Evolutionary conservation across 2,797 vertebrate species (phyloP).

Genomic region (Pangasius larnaudii): DNA sequence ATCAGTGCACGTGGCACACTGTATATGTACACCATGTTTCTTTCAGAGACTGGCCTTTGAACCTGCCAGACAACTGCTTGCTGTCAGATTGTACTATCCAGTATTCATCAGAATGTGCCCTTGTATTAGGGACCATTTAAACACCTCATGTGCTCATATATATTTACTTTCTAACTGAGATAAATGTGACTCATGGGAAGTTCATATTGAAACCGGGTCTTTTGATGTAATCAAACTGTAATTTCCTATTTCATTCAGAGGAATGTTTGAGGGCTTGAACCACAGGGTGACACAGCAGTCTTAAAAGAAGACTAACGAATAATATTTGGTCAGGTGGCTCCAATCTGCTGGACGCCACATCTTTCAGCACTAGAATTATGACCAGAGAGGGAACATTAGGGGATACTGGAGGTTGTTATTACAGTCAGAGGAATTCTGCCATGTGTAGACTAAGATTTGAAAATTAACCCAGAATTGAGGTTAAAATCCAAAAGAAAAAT

Average conservation of each 20-base stretch:
- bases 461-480: conserved; percentile 2
- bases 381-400: conserved; percentile 12
- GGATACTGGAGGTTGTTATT: conserved; percentile 19
- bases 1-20: conserved; percentile 36
- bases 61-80: not conserved
- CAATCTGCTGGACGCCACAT: conserved; percentile 35
- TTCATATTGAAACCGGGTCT: conserved; percentile 13
- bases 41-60: not conserved
- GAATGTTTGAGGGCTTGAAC: conserved; percentile 35
- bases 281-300: conserved; percentile 42
- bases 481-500: not conserved
- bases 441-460: conserved; percentile 15
- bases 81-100: not conserved
- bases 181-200: conserved; percentile 4
- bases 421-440: conserved; percentile 2
- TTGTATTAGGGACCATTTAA: not conserved
- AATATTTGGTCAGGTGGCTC: conserved; percentile 60
- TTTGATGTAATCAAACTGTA: conserved; percentile 34
- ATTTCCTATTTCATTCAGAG: conserved; percentile 33
- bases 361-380: conserved; percentile 35
- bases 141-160: not conserved
- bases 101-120: not conserved
- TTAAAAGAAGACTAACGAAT: conserved; percentile 47
- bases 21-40: not conserved
- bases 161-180: not conserved